Base-by-base conservation (phyloP, 2,113 vertebrate genomes). In the Thinocorus orbignyianus region DNA sequence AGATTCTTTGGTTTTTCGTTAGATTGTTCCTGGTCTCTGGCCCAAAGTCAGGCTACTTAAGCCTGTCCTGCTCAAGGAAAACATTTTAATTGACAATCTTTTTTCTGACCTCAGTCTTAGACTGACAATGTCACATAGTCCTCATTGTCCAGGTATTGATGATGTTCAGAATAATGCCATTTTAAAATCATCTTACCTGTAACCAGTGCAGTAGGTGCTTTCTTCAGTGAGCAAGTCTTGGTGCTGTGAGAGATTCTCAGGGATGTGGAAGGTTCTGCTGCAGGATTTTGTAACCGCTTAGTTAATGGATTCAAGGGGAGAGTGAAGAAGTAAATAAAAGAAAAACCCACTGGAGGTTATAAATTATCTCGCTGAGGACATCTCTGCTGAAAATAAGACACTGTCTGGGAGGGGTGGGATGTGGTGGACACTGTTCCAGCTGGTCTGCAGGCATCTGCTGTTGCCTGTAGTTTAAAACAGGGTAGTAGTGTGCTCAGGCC, bases 51-150 rank as follows among this genome's bases (percentile, higher is more conserved):
- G 35, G 71, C 68, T 57, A 4, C 30, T 61, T 48, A 11, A 60
- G 46, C 39, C 30, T 73, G 9, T 77, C 31, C 33, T 61, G 35
- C 17, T 89, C 65, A 77, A 81, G 31, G 69, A 83, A 64, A 84
- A 52, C 0, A 0, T 83, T 72, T 46, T n/a, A n/a, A n/a, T n/a
- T n/a, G n/a, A n/a, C n/a, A 88, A 46, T 39, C 25, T 3, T 24
- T 72, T 91, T 79, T 74, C 25, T 74, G 23, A 81, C 28, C 35
- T 71, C 10, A 42, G 8, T 86, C 52, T 17, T 72, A 55, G 7
- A 41, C 39, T 76, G 30, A 51, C 31, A 81, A 52, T 33, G 15
- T 57, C 24, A 64, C 8, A 18, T 80, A 48, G 69, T 89, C 7
- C 8, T 81, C 10, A 3, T 48, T 64, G 65, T 66, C 25, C 5